These are phyloP conservation scores for Ommatoiulus sabulosus DNA, from an alignment of 2,888 invertebrate genomes.

Conservation along the genomic window DNA sequence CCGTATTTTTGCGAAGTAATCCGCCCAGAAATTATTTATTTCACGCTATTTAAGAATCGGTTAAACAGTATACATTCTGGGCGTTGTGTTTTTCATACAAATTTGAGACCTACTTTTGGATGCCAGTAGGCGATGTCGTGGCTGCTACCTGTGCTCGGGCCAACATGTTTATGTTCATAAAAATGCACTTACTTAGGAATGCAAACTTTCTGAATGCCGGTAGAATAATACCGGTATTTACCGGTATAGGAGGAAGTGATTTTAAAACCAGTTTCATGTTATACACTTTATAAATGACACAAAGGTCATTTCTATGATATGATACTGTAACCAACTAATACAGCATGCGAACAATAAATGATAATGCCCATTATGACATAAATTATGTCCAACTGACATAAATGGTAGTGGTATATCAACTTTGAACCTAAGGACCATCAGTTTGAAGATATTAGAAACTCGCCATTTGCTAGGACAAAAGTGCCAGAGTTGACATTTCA, in stretches of 20 bases:
- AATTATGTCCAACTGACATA: too few relatives aligned
- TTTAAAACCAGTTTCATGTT: neutral
- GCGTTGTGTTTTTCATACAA: constrained; percentile 13
- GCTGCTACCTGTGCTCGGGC: neutral
- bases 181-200: neutral
- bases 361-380: too few relatives aligned
- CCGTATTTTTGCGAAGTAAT: neutral
- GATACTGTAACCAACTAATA: too few relatives aligned
- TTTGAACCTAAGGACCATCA: too few relatives aligned
- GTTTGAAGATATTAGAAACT: too few relatives aligned
- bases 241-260: neutral
- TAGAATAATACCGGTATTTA: neutral
- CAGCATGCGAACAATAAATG: too few relatives aligned
- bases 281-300: too few relatives aligned
- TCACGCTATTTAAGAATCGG: constrained; percentile 12
- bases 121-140: constrained; percentile 12
- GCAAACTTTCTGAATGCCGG: neutral
- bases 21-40: constrained; percentile 36
- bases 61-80: neutral
- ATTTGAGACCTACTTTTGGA: neutral
- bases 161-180: neutral
- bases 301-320: too few relatives aligned
- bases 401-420: too few relatives aligned
- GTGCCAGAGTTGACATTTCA: too few relatives aligned
- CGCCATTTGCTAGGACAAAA: too few relatives aligned